Evolutionary conservation across 2,113 vertebrate species (phyloP).

Genomic region (Beaufortia kweichowensis): DNA sequence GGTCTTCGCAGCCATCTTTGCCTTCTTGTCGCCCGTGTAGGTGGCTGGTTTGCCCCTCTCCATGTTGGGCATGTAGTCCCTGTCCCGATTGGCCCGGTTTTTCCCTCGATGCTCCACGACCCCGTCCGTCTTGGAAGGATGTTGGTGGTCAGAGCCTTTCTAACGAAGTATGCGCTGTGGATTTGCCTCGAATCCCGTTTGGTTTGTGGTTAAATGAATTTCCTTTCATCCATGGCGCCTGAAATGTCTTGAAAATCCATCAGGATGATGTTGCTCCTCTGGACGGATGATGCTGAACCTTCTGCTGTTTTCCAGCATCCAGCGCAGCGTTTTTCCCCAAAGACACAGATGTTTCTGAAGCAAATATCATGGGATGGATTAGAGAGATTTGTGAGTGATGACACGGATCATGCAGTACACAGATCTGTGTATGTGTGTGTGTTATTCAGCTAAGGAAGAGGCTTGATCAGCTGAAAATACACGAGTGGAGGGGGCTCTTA

Average conservation of each 20-base stretch:
- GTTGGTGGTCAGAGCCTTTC: slow-evolving; percentile 53
- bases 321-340: slow-evolving; percentile 45
- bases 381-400: slow-evolving; percentile 26
- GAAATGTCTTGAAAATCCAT: slow-evolving; percentile 55
- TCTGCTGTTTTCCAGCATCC: slow-evolving; percentile 63
- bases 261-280: slow-evolving; percentile 60
- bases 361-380: slow-evolving; percentile 55
- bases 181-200: slow-evolving; percentile 36
- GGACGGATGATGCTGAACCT: slow-evolving; percentile 59
- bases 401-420: slow-evolving; percentile 12
- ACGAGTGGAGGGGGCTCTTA: slow-evolving; percentile 77
- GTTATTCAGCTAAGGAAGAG: slow-evolving; percentile 72
- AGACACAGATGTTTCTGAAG: not conserved
- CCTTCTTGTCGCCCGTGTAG: slow-evolving; percentile 98
- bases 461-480: slow-evolving; percentile 79
- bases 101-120: slow-evolving; percentile 91
- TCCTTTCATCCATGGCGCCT: slow-evolving; percentile 59
- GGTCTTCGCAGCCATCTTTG: slow-evolving; percentile 98
- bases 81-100: slow-evolving; percentile 87
- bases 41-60: slow-evolving; percentile 97
- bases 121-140: slow-evolving; percentile 83
- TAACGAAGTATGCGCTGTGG: slow-evolving; percentile 17
- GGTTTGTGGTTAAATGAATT: slow-evolving; percentile 51
- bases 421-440: slow-evolving; percentile 55
- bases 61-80: slow-evolving; percentile 89